Conservation (phyloP, 2,797 vertebrate genomes). For the Craterocephalus amniculus region DNA sequence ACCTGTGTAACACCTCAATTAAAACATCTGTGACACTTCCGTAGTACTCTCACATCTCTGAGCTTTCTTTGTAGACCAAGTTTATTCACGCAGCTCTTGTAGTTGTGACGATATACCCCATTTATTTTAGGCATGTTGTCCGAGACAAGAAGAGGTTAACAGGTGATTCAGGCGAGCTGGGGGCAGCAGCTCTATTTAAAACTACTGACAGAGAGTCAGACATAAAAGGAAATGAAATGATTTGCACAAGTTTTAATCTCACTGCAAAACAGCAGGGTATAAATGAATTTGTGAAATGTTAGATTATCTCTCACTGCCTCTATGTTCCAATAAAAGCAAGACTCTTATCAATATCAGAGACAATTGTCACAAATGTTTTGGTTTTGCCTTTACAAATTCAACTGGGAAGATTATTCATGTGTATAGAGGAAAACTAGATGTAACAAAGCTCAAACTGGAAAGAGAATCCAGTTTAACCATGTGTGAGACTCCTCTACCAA, state of each 20-base stretch:
- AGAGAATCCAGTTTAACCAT: background rate
- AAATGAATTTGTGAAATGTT: background rate
- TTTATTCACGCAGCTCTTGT: background rate
- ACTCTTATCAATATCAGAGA: background rate
- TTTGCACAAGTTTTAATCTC: background rate
- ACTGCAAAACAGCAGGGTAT: background rate
- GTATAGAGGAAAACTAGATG: background rate
- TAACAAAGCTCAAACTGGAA: no score
- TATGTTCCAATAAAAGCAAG: background rate
- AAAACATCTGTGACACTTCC: no score
- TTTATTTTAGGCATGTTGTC: no score
- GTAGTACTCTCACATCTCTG: no score
- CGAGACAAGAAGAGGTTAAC: background rate
- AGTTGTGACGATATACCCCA: background rate
- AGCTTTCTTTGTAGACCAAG: background rate
- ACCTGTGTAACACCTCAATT: no score
- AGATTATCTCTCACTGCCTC: background rate
- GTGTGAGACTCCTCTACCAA: background rate
- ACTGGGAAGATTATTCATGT: background rate
- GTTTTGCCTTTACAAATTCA: background rate
- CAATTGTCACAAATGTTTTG: constrained; percentile 2
- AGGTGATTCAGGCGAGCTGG: background rate
- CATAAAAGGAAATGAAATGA: background rate
- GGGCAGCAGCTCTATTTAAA: background rate
- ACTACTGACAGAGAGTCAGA: background rate